Evolutionary conservation across 2,113 vertebrate genomes (phyloP), one percentile per base, ranked within the genome.

Genomic region (Ivindomyrus marchei): DNA sequence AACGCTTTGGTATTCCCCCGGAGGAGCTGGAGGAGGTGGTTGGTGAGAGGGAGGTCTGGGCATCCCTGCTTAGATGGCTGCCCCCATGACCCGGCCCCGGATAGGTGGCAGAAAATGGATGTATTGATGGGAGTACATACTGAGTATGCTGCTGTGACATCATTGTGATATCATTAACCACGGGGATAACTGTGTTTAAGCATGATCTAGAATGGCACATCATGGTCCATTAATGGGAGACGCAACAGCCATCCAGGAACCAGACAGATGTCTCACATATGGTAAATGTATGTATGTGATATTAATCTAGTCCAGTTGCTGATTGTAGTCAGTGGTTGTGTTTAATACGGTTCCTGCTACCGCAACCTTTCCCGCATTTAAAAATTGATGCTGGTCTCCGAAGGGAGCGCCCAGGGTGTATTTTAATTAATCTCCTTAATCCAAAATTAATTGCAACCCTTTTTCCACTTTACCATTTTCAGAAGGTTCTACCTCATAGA

Each of bases 361-460:
- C 1, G 27, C 85, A 56, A 31, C 85, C 24, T 11, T 49, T 86
- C 46, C 3, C 1, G 74, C 84, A 19, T 86, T 86, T 27, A 46
- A 45, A 86, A 80, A 42, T 80, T 80, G 74, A 80, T 80, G 74
- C 36, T 39, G 45, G 46, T 86, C 45, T 50, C 84, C 10, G 1
- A 52, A 49, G 50, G 13, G 49, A 36, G 85, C n/a, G 31, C 1
- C 9, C 2, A 56, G 49, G 49, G 1, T 87, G 49, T 10, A 85
- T 85, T 47, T 85, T n/a, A 87, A 87, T 50, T 50, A 87, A 50
- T 87, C 85, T 87, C 47, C 49, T 87, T 52, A 87, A 50, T 87
- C 24, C 49, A 52, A 87, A 87, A 47, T 10, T 52, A 87, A 36
- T 19, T 85, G 49, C 13, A 52, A 52, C 27, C 24, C 8, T 56